Percentiles rank a stretch among this genome's conserved stretches.
Conservation (phyloP, 2,888 invertebrate genomes). For the Acronicta aceris region DNA sequence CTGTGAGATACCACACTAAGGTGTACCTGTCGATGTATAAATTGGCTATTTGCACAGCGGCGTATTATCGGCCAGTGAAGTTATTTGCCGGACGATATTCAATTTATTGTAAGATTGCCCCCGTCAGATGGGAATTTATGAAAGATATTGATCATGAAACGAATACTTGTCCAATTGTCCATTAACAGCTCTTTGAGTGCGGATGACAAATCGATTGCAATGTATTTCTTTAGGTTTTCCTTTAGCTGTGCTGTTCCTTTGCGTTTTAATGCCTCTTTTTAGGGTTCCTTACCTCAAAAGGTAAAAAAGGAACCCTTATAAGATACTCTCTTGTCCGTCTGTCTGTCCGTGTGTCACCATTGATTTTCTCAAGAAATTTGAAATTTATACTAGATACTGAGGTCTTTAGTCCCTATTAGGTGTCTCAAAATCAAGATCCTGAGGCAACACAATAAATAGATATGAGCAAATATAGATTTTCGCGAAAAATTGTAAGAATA, state of each 20-base stretch:
- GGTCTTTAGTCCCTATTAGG: no score
- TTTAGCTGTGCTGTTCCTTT: background rate
- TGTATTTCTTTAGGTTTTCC: background rate
- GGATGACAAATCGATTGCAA: constrained; percentile 15
- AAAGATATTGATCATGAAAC: constrained; percentile 45
- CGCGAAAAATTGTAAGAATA: no score
- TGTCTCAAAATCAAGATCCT: no score
- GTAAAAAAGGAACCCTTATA: no score
- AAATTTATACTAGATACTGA: no score
- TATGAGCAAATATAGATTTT: no score
- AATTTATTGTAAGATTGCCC: constrained; percentile 67
- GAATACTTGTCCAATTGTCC: constrained; percentile 52
- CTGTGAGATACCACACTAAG: constrained; percentile 23
- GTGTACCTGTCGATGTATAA: constrained; percentile 57
- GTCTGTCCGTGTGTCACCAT: no score
- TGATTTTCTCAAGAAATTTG: no score
- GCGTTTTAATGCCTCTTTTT: no score
- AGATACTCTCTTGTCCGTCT: no score
- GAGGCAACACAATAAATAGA: no score
- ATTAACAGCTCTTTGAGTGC: constrained; percentile 25
- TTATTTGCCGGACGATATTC: constrained; percentile 60
- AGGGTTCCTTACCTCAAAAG: no score
- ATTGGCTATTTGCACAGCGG: constrained; percentile 69
- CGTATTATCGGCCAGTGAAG: constrained; percentile 62
- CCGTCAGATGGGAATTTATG: constrained; percentile 59